phyloP scores from a whole-genome alignment of 2,888 invertebrate species.

The Conomelus anceps region DNA sequence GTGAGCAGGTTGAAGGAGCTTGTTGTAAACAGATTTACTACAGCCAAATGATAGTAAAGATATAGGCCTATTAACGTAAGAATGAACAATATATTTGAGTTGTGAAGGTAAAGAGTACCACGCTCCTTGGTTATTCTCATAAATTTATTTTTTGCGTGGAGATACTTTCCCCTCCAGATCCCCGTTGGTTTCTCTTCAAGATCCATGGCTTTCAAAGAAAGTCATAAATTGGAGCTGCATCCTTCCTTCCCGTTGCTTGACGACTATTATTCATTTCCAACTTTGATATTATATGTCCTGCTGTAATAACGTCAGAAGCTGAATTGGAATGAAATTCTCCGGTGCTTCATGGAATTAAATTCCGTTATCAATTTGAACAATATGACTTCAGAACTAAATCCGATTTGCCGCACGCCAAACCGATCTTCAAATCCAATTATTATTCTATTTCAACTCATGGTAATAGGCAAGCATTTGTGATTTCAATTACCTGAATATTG shows the following conservation, averaged over 20 bases:
- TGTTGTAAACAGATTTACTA: not conserved
- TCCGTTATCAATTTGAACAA: not conserved
- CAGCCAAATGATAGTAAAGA: not conserved
- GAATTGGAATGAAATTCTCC: not conserved
- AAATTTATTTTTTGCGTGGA: not conserved
- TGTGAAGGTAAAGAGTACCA: not conserved
- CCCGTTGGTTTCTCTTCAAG: not conserved
- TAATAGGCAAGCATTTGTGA: not conserved
- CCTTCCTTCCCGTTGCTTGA: not conserved
- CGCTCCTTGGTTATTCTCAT: not conserved
- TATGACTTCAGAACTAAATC: not conserved
- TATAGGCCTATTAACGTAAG: not conserved
- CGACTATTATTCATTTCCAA: not conserved
- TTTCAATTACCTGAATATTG: too few relatives aligned
- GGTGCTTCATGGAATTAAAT: not conserved
- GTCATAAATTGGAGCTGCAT: not conserved
- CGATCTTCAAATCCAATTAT: not conserved
- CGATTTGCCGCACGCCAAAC: not conserved
- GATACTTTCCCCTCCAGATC: not conserved
- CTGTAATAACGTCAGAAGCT: not conserved
- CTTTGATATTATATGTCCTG: not conserved
- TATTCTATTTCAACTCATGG: not conserved
- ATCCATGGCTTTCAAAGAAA: not conserved
- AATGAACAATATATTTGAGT: not conserved
- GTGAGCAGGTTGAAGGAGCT: not conserved